Evolutionary conservation across 2,797 vertebrate genomes (phyloP).

Genomic region (Synaphobranchus kaupii): DNA sequence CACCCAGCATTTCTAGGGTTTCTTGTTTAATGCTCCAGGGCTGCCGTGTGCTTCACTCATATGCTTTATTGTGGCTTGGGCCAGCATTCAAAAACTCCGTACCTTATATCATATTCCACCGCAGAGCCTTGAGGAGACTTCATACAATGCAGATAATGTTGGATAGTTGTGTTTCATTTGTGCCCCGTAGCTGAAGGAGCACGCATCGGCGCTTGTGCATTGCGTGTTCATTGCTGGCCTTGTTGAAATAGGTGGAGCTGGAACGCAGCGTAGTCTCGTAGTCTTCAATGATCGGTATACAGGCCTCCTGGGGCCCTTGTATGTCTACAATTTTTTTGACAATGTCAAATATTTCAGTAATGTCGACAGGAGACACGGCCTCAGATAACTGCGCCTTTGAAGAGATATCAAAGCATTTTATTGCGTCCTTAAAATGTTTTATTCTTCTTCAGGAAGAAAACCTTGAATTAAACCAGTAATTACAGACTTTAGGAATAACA

Average conservation of each 20-base stretch:
- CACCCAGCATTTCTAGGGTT: neutral
- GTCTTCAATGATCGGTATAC: neutral
- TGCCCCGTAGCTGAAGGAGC: neutral
- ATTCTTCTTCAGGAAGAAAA: neutral
- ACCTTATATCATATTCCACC: slow-evolving; percentile 4
- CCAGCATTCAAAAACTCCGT: neutral
- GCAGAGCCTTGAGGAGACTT: neutral
- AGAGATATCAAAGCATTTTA: slow-evolving; percentile 31
- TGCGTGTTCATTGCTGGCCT: neutral
- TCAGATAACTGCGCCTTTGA: slow-evolving; percentile 31
- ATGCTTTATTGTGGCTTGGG: neutral
- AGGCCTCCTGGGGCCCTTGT: neutral
- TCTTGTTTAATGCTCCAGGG: neutral
- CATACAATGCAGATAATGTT: neutral
- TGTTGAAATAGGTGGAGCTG: neutral
- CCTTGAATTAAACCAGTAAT: slow-evolving; percentile 24
- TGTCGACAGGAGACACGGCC: slow-evolving; percentile 30
- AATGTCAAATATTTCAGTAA: slow-evolving; percentile 33
- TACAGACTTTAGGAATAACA: neutral
- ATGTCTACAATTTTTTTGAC: slow-evolving; percentile 5
- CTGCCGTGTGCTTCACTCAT: neutral
- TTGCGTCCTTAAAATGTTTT: slow-evolving; percentile 12
- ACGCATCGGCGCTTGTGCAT: neutral
- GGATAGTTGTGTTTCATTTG: neutral
- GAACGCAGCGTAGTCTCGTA: neutral